Evolutionary conservation across 2,113 vertebrate genomes (phyloP), one percentile per base, ranked within the genome.

Genomic region (Pycnonotus jocosus): DNA sequence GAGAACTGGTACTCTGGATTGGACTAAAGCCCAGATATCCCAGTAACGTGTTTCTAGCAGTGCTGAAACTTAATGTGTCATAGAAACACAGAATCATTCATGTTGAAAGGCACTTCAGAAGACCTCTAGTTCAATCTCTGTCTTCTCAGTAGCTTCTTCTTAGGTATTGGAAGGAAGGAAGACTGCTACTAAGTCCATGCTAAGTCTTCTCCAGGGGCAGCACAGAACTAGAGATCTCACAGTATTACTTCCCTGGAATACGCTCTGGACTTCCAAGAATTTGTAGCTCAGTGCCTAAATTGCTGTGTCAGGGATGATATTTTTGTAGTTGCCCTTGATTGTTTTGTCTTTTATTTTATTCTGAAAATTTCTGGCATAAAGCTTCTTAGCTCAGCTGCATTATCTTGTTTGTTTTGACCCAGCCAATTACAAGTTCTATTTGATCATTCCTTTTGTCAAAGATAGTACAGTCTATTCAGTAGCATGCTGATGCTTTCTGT

Each of bases 181-280:
- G 22, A 60, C 16, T 56, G 11, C 31, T 61, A 3, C 33, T 84
- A 47, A 37, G 31, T 89, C 22, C 0, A 0, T 64, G 24, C 22
- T 64, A 44, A 60, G 23, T 38, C 33, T 66, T 44, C 21, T 79
- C 57, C 48, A 72, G 30, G 15, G 38, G 27, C 18, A 91, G 57
- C 6, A 50, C 37, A 73, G 33, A 82, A 56, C 17, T 45, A 68
- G 40, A 47, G 7, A 80, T 2, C 30, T 48, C 65, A 24, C 6
- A 45, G 11, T 42, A 65, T 83, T 92, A 57, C 11, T 90, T 86
- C 57, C 10, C 14, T 17, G 44, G 48, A 80, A 91, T 45, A 47
- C 10, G 68, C 10, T 82, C 18, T 53, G 37, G 40, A 58, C 30
- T 89, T 91, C 16, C 28, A 69, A 51, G 24, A 77, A 72, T 61